Conservation (phyloP, 37 sponge, comb jelly and placozoan genomes). For the Chondrilla cf. caribensis region DNA sequence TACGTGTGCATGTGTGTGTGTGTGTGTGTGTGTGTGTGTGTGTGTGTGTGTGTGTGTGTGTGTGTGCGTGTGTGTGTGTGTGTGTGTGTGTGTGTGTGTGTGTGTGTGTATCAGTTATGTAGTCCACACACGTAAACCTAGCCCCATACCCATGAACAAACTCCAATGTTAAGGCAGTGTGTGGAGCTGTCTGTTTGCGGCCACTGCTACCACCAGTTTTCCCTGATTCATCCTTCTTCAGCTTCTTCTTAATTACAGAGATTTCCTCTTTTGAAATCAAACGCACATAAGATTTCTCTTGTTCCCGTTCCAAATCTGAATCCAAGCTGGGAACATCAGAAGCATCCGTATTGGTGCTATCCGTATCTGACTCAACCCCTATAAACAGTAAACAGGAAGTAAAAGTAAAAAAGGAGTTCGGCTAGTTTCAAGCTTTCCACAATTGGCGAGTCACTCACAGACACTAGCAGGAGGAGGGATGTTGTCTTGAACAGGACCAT, state of each 20-base stretch:
- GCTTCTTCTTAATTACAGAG: constrained; percentile 47
- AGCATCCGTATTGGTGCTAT: constrained; percentile 81
- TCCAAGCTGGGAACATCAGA: constrained; percentile 86
- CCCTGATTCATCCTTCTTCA: constrained; percentile 27
- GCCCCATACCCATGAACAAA: constrained; percentile 86
- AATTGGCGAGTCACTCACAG: neutral
- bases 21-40: constrained; percentile 13
- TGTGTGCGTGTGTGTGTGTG: constrained; percentile 11
- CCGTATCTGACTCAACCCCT: constrained; percentile 71
- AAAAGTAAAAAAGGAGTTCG: neutral
- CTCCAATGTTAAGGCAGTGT: constrained; percentile 51
- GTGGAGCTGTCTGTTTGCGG: constrained; percentile 42
- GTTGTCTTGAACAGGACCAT: neutral
- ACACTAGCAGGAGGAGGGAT: neutral
- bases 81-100: constrained; percentile 21
- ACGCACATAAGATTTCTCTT: constrained; percentile 44
- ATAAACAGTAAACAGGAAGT: neutral
- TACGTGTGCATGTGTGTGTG: constrained; percentile 15
- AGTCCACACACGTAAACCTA: neutral
- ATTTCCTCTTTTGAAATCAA: constrained; percentile 77
- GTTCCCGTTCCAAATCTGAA: constrained; percentile 86
- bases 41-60: neutral
- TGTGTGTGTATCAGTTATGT: neutral
- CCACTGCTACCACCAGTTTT: constrained; percentile 7
- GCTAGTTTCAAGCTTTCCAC: no score